These are phyloP conservation scores for Trichoplusia ni DNA, from an alignment of 1,140 invertebrate species.

Conservation along the genomic window DNA sequence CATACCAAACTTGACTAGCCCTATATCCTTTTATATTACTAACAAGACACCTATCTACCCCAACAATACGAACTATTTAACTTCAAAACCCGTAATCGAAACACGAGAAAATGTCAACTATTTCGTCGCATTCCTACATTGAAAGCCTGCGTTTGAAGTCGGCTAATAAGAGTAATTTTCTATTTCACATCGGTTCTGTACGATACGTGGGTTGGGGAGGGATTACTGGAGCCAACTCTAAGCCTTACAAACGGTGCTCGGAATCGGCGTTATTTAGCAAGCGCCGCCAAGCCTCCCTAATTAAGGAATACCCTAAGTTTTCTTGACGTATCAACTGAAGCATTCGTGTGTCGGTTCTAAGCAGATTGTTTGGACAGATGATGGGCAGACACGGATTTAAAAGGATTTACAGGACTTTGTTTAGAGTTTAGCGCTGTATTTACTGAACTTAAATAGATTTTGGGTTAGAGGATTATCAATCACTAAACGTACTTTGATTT, in stretches of 20 bases:
- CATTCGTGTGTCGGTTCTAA: slow-evolving; percentile 34
- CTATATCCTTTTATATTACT: too few relatives aligned
- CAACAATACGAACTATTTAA: not conserved
- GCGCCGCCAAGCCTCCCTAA: slow-evolving; percentile 41
- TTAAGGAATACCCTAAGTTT: slow-evolving; percentile 53
- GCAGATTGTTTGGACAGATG: slow-evolving; percentile 48
- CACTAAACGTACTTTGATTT: too few relatives aligned
- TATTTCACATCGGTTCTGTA: slow-evolving; percentile 1
- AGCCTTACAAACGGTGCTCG: slow-evolving; percentile 55
- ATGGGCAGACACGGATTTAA: slow-evolving; percentile 41
- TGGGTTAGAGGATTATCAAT: not conserved
- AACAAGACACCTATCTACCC: not conserved
- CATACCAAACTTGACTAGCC: too few relatives aligned
- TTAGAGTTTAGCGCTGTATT: not conserved
- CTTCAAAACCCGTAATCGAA: too few relatives aligned
- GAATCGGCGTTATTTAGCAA: slow-evolving; percentile 52
- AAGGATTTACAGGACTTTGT: slow-evolving; percentile 39
- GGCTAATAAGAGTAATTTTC: slow-evolving; percentile 31
- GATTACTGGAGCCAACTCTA: slow-evolving; percentile 48
- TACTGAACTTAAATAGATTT: not conserved
- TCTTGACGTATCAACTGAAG: slow-evolving; percentile 41
- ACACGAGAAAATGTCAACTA: too few relatives aligned
- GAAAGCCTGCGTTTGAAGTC: not conserved
- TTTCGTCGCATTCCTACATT: not conserved
- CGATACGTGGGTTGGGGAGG: slow-evolving; percentile 27